Evolutionary conservation across 2,797 vertebrate genomes (phyloP).

Genomic region (Champsocephalus gunnari): DNA sequence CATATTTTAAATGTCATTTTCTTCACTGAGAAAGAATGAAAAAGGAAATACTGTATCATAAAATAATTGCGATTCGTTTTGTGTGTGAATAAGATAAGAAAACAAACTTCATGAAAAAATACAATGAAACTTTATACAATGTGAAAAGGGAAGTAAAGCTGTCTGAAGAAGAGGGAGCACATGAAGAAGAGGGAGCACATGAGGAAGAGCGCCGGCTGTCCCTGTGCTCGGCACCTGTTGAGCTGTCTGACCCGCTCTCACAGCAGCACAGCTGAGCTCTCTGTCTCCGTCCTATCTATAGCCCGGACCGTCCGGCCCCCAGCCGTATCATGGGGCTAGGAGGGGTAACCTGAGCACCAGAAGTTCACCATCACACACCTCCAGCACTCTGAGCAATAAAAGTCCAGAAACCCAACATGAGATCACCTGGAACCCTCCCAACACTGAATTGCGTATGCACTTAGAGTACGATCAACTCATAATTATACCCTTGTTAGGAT

Average conservation of each 20-base stretch:
- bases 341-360: slow-evolving; percentile 69
- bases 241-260: slow-evolving; percentile 79
- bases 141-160: slow-evolving; percentile 31
- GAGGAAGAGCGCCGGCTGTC: slow-evolving; percentile 43
- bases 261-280: slow-evolving; percentile 82
- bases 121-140: slow-evolving; percentile 22
- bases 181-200: slow-evolving; percentile 17
- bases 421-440: slow-evolving; percentile 29
- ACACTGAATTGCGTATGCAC: not conserved
- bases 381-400: slow-evolving; percentile 9
- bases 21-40: not conserved
- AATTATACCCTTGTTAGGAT: not conserved
- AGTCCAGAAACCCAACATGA: slow-evolving; percentile 6
- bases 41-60: not conserved
- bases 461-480: not conserved
- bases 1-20: not conserved
- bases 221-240: slow-evolving; percentile 79
- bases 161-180: slow-evolving; percentile 7
- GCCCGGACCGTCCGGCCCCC: slow-evolving; percentile 65
- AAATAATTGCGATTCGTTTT: not conserved
- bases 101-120: not conserved
- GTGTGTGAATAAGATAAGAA: not conserved
- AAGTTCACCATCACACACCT: slow-evolving; percentile 63
- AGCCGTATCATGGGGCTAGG: slow-evolving; percentile 55
- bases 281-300: slow-evolving; percentile 86